Evolutionary conservation across 1,140 invertebrate species (phyloP).

Genomic region (Ptiloglossa arizonensis): DNA sequence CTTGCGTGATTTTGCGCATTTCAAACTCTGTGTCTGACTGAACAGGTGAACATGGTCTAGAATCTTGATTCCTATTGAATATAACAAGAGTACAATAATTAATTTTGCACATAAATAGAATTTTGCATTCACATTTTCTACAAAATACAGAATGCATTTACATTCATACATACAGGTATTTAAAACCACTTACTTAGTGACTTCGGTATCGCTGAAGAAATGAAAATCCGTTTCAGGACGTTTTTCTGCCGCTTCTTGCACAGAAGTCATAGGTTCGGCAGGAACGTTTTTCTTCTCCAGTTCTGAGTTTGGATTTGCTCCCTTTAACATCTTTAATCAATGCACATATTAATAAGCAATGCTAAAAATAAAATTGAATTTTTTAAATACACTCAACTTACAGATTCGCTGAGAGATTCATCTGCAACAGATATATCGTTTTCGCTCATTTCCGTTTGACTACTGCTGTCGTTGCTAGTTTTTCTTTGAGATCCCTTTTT

Average conservation of each 20-base stretch:
- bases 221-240: slow-evolving; percentile 86
- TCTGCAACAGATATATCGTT: slow-evolving; percentile 57
- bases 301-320: slow-evolving; percentile 68
- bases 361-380: not conserved
- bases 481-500: slow-evolving; percentile 89
- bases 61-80: slow-evolving; percentile 84
- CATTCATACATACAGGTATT: not conserved
- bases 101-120: slow-evolving; percentile 8
- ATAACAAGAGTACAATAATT: slow-evolving; percentile 18
- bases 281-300: slow-evolving; percentile 58
- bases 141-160: not conserved
- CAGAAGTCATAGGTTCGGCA: slow-evolving; percentile 33
- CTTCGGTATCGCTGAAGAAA: slow-evolving; percentile 96
- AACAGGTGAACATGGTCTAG: slow-evolving; percentile 90
- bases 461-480: slow-evolving; percentile 81
- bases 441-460: slow-evolving; percentile 77
- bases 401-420: slow-evolving; percentile 67
- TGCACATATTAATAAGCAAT: slow-evolving; percentile 2
- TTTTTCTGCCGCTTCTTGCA: slow-evolving; percentile 48
- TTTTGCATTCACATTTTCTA: not conserved
- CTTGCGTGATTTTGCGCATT: slow-evolving; percentile 85
- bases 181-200: slow-evolving; percentile 84
- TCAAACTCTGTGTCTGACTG: slow-evolving; percentile 98
- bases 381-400: slow-evolving; percentile 53
- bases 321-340: slow-evolving; percentile 69